Percentiles rank a stretch among this genome's conserved stretches.
Evolutionary conservation across 2,113 vertebrate species (phyloP).

Genomic region (Origma solitaria): DNA sequence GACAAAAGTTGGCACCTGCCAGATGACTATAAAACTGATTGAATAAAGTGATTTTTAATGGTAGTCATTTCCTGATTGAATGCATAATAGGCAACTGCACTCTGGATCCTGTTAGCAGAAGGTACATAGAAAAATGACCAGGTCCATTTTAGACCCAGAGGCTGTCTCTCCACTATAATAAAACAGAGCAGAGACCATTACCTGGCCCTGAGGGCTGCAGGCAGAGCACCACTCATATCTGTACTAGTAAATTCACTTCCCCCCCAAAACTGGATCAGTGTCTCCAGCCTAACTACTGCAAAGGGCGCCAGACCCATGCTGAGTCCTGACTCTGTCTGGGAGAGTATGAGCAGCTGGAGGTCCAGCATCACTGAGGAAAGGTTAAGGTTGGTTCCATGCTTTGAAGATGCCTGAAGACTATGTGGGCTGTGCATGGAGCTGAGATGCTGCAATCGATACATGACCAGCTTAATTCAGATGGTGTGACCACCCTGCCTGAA

Average conservation of each 20-base stretch:
- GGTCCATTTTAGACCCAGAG: background rate
- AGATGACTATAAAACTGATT: background rate
- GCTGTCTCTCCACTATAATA: background rate
- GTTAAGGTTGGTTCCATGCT: background rate
- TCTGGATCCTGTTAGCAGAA: background rate
- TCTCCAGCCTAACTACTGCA: background rate
- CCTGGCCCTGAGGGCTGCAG: background rate
- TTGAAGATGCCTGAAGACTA: background rate
- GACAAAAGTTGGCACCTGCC: background rate
- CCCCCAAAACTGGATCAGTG: background rate
- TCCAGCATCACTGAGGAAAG: background rate
- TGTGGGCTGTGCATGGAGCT: background rate
- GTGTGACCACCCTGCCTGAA: background rate
- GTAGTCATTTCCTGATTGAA: background rate
- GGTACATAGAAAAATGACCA: background rate
- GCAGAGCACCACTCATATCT: background rate
- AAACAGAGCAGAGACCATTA: background rate
- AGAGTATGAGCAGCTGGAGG: fast-evolving
- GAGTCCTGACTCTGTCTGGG: background rate
- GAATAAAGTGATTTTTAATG: background rate
- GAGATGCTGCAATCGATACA: fast-evolving
- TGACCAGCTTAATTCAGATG: background rate
- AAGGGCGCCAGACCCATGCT: background rate
- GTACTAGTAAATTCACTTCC: background rate
- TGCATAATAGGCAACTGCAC: background rate